phyloP scores from a whole-genome alignment of 2,888 invertebrate species.

The Zelleria hepariella region DNA sequence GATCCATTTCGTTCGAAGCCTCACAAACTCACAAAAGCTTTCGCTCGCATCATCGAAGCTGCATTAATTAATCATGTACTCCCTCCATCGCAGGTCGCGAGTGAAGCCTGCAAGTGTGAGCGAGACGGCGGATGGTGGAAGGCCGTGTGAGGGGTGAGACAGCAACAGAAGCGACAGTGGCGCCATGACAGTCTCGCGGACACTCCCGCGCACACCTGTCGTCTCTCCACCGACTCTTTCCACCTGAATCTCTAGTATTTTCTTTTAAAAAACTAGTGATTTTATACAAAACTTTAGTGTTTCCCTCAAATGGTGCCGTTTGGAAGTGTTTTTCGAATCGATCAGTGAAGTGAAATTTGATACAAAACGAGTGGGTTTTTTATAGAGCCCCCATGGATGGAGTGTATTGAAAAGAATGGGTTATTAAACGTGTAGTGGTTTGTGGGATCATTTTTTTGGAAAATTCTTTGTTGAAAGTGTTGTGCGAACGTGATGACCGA shows the following conservation, averaged over 20 bases:
- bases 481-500: neutral
- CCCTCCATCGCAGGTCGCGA: slow-evolving; percentile 7
- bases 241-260: neutral
- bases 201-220: neutral
- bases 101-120: slow-evolving; percentile 4
- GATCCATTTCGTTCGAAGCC: neutral
- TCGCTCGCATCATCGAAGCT: slow-evolving; percentile 5
- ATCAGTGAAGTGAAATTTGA: neutral
- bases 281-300: neutral
- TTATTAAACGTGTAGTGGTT: neutral
- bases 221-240: neutral
- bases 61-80: slow-evolving; percentile 8
- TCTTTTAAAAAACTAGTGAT: neutral
- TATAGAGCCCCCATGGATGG: neutral
- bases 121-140: slow-evolving; percentile 7
- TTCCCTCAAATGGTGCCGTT: neutral
- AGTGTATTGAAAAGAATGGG: neutral
- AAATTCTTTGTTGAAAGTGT: neutral
- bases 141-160: slow-evolving; percentile 6
- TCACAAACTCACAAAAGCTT: slow-evolving; percentile 1
- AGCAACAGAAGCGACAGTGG: slow-evolving; percentile 6
- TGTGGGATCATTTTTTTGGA: neutral
- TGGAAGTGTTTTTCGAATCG: neutral
- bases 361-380: neutral
- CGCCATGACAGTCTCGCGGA: slow-evolving; percentile 6